Evolutionary conservation across 2,888 invertebrate genomes (phyloP), one percentile per base, ranked within the genome.

Genomic region (Lymantria dispar): DNA sequence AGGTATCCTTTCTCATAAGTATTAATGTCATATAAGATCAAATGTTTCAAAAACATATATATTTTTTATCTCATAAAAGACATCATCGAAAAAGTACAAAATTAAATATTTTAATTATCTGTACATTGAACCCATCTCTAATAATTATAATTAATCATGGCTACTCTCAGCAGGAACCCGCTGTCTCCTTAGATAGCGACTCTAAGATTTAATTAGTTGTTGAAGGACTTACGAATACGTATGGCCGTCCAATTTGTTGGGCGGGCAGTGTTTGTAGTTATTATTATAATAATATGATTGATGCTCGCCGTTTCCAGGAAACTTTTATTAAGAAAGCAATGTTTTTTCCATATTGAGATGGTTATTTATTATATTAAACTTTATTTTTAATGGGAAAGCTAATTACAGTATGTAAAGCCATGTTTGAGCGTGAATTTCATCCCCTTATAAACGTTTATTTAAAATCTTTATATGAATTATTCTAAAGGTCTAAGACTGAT

Each of bases 151-250:
- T 74, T 74, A 77, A 76, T 78, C 74, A 75, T 66, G 62, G 50
- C 50, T 62, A 69, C 74, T 73, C 45, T 0, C 45, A 47, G 50
- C 63, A 62, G 58, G 68, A 65, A 69, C 62, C 47, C 58, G 52
- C 55, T 62, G 64, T 68, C 68, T 58, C 29, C 56, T 52, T 47
- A 56, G 64, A 60, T 60, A 64, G 56, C 49, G 43, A 62, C 49
- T 50, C 36, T 42, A 53, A 52, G 62, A 69, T 74, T 74, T 74
- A 74, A 74, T 74, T 74, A 72, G 60, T 56, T 49, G 55, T 44
- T 52, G 56, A 64, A 65, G 57, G 62, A 64, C 70, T 72, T 68
- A 71, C n/a, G 43, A 48, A 46, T 10, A 53, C 70, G 43, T 47
- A 45, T 11, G 54, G 50, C 51, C 45, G 11, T 42, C 40, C 47